These are phyloP conservation scores for Emydura subglobosa DNA, from an alignment of 2,113 vertebrate species.

Conservation along the genomic window DNA sequence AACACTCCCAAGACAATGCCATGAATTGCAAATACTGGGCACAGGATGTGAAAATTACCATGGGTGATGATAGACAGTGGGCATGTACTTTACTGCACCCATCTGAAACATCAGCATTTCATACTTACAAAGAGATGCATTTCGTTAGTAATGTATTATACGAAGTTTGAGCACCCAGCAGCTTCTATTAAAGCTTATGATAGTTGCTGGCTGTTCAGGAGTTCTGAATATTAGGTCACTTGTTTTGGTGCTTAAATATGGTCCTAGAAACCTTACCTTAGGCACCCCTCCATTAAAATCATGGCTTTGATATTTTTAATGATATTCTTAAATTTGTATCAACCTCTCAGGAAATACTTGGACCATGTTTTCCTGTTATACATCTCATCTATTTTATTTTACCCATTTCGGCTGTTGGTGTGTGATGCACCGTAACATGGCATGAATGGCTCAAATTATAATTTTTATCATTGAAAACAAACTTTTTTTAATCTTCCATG, in stretches of 20 bases:
- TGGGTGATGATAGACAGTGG: background rate
- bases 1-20: background rate
- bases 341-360: background rate
- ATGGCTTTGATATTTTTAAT: rapidly evolving
- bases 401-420: background rate
- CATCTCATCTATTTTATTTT: background rate
- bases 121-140: background rate
- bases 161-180: background rate
- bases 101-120: background rate
- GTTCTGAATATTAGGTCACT: background rate
- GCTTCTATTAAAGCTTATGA: background rate
- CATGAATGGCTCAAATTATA: constrained; percentile 13
- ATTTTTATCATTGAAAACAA: constrained; percentile 7
- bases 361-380: background rate
- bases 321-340: background rate
- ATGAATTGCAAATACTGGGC: background rate
- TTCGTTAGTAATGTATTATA: background rate
- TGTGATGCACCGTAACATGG: background rate
- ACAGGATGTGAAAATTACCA: background rate
- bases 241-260: background rate
- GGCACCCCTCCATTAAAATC: background rate
- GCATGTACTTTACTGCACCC: background rate
- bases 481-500: background rate
- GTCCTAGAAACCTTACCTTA: background rate
- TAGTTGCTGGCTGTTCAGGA: background rate